A percentile compares a stretch with the other conserved stretches of the same genome.
Evolutionary conservation across 64 coral and sea anemone species (phyloP).

Genomic region (Cladopsammia gracilis): DNA sequence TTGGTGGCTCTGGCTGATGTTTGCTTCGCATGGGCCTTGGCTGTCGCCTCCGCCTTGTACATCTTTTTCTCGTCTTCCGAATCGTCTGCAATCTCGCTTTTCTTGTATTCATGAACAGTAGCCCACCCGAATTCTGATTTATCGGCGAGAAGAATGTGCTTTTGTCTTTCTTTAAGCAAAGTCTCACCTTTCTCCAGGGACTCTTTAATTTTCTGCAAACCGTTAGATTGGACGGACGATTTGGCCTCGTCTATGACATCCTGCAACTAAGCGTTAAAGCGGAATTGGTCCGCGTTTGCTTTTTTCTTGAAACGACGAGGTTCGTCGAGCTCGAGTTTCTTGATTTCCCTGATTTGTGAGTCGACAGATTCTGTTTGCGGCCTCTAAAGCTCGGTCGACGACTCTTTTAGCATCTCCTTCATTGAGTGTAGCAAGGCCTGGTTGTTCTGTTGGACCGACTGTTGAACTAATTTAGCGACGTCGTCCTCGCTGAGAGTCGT

Average conservation of each 20-base stretch:
- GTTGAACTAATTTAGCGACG: neutral
- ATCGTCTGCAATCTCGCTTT: constrained; percentile 8
- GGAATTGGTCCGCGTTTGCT: neutral
- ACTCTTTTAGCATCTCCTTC: constrained; percentile 25
- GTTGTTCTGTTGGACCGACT: constrained; percentile 22
- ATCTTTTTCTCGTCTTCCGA: constrained; percentile 33
- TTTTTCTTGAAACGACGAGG: neutral
- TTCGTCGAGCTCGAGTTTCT: neutral
- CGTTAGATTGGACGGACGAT: neutral
- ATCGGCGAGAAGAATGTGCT: constrained; percentile 52
- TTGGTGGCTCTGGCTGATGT: neutral
- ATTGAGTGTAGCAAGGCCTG: constrained; percentile 17
- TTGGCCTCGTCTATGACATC: neutral
- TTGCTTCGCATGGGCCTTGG: neutral
- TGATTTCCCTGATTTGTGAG: neutral
- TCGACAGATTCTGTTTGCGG: constrained; percentile 9
- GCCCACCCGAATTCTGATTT: constrained; percentile 32
- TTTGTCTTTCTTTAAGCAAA: neutral
- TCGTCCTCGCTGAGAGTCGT: neutral
- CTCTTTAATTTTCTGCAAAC: neutral
- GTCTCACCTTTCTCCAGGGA: constrained; percentile 17
- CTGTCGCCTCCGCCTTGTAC: neutral
- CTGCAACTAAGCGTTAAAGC: neutral
- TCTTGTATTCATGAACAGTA: constrained; percentile 58
- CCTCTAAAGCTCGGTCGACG: constrained; percentile 1